Percentiles rank a stretch among this genome's conserved stretches.
Evolutionary conservation across 2,797 vertebrate genomes (phyloP).

Genomic region (Heliangelus exortis): DNA sequence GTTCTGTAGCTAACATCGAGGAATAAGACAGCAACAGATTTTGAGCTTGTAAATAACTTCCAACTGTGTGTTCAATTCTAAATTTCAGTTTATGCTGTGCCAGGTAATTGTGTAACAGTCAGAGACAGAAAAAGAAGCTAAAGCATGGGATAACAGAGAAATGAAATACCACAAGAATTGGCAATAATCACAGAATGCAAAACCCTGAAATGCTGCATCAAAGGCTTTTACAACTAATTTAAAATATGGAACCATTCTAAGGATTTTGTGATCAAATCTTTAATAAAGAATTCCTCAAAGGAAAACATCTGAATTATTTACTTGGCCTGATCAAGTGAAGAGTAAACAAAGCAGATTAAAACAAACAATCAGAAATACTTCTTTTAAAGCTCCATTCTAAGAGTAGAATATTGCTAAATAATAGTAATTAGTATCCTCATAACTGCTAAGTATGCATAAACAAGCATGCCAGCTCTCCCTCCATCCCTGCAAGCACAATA

Average conservation of each 20-base stretch:
- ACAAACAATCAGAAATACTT: not conserved
- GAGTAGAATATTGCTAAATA: not conserved
- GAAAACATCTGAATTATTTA: slow-evolving; percentile 45
- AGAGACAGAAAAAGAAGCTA: not conserved
- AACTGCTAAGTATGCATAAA: not conserved
- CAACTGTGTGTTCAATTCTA: slow-evolving; percentile 2
- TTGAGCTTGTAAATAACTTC: slow-evolving; percentile 44
- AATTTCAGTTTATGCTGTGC: not conserved
- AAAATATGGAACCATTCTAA: not conserved
- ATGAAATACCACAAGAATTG: not conserved
- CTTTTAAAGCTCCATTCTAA: not conserved
- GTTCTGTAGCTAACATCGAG: not conserved
- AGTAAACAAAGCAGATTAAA: not conserved
- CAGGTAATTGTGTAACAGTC: not conserved
- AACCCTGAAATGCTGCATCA: not conserved
- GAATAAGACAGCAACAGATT: slow-evolving; percentile 23
- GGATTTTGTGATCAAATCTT: not conserved
- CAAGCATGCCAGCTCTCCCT: not conserved
- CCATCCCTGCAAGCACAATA: slow-evolving; percentile 44
- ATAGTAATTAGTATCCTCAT: not conserved
- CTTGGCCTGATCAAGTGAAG: not conserved
- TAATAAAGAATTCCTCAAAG: not conserved
- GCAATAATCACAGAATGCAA: not conserved
- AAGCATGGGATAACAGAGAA: not conserved
- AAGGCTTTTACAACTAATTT: slow-evolving; percentile 5